These are phyloP conservation scores for Cavia porcellus DNA, from an alignment of 2,113 vertebrate genomes.

Conservation along the genomic window DNA sequence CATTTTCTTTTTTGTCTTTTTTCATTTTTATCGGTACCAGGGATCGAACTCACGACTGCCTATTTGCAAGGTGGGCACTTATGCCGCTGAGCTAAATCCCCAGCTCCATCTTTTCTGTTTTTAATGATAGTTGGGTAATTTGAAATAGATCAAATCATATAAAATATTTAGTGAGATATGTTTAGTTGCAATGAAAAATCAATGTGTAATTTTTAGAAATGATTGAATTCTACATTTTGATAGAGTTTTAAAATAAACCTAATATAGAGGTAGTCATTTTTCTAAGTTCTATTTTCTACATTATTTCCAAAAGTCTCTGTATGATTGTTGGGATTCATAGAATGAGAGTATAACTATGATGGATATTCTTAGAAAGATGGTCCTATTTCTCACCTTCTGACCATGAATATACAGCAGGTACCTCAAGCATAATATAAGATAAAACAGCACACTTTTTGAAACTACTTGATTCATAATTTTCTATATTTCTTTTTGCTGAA, in stretches of 20 bases:
- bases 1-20: too few relatives aligned
- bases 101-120: not conserved
- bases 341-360: not conserved
- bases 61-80: too few relatives aligned
- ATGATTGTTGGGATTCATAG: not conserved
- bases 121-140: not conserved
- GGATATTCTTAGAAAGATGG: not conserved
- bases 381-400: not conserved
- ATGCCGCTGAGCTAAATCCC: too few relatives aligned
- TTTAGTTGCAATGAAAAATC: not conserved
- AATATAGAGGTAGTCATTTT: not conserved
- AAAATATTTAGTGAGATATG: not conserved
- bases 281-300: not conserved
- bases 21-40: too few relatives aligned
- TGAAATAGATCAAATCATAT: not conserved
- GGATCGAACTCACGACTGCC: too few relatives aligned
- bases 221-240: not conserved
- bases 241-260: not conserved
- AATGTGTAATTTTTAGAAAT: not conserved
- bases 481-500: not conserved
- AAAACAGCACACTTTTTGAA: not conserved
- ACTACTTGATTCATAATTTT: not conserved
- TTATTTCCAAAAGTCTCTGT: not conserved
- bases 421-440: not conserved
- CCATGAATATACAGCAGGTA: not conserved